Evolutionary conservation across 1,140 invertebrate species (phyloP), one percentile per base, ranked within the genome.

Genomic region (Polypedilum vanderplanki): DNA sequence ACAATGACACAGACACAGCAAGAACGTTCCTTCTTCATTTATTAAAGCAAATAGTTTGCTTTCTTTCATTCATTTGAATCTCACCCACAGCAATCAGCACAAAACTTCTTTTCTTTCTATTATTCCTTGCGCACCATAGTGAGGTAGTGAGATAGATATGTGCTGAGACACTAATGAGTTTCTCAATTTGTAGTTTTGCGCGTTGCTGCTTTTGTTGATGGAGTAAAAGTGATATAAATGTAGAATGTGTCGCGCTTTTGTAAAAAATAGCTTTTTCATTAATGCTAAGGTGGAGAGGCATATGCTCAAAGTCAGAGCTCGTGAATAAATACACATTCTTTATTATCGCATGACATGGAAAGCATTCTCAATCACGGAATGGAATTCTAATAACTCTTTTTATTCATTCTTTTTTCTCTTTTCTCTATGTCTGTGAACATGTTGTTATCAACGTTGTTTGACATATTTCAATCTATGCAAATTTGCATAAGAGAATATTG

Each of bases 141-240:
- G 41, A 9, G 10, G 40, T 41, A 10, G 41, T 46, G 41, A 15
- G 41, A 15, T 10, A 70, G 65, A 70, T 18, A 20, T n/a, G 18
- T 70, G 20, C 18, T 10, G 65, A 70, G 65, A 70, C 65, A 70
- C 65, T 70, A 70, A 70, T 70, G 65, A 70, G 65, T 70, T 70
- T 70, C 20, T 18, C 65, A 70, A 70, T 70, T 70, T 70, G 65
- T 70, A 70, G 65, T 70, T 22, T 33, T 33, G 1, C 24, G 24
- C 24, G 24, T 33, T 57, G 3, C 10, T 57, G 12, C 12, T 57
- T 57, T 46, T 46, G 8, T 46, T 46, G 41, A 46, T 46, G 8
- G 9, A 57, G 12, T n/a, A 4, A 12, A 57, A 57, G 46, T 57
- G 46, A 57, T n/a, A n/a, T n/a, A 15, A 46, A 46, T 2, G 15